Evolutionary conservation across 2,113 vertebrate genomes (phyloP).

Genomic region (Micromys minutus): DNA sequence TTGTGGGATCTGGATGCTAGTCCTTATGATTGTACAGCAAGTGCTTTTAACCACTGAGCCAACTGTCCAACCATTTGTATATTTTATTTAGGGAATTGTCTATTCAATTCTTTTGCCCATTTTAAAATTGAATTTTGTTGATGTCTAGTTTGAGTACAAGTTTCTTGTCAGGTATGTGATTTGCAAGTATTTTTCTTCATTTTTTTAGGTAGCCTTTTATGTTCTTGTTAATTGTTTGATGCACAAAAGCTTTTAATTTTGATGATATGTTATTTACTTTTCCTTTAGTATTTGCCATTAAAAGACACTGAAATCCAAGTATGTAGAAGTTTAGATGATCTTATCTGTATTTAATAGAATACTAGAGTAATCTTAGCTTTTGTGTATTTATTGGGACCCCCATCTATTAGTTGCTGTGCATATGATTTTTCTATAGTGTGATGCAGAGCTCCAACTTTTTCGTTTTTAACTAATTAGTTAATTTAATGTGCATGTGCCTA

Average conservation of each 20-base stretch:
- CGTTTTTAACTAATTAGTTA: neutral
- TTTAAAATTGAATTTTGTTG: constrained; percentile 11
- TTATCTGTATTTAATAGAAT: neutral
- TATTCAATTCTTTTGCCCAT: neutral
- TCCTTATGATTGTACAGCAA: neutral
- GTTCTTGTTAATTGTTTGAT: neutral
- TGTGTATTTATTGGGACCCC: neutral
- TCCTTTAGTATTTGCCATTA: neutral
- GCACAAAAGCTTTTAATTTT: neutral
- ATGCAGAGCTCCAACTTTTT: neutral
- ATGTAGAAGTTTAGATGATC: neutral
- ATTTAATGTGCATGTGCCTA: neutral
- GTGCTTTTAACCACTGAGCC: neutral
- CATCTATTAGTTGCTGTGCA: neutral
- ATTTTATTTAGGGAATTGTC: constrained; percentile 25
- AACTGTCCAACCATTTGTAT: neutral
- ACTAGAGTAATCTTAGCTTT: constrained; percentile 31
- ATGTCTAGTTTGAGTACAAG: neutral
- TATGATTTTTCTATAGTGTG: neutral
- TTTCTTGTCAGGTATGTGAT: neutral
- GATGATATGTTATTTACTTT: neutral
- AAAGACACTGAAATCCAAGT: neutral
- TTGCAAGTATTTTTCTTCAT: neutral
- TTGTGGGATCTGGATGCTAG: neutral
- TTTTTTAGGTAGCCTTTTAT: neutral